These are phyloP conservation scores for Pterocles gutturalis DNA, from an alignment of 2,113 vertebrate species.

Conservation along the genomic window DNA sequence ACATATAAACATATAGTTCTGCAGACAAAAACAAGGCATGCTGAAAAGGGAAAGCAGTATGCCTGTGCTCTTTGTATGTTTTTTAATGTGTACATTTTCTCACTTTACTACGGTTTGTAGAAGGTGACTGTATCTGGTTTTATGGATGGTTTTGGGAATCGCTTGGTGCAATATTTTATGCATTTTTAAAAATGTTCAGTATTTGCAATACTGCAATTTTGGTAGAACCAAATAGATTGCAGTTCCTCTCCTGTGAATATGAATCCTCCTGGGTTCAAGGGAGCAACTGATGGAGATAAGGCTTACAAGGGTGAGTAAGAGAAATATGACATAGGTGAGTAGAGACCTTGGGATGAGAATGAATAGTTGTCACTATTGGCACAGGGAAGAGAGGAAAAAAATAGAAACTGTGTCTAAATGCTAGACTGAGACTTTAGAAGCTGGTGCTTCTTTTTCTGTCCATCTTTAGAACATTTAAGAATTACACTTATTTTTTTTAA, in stretches of 20 bases:
- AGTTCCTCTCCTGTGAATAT: neutral
- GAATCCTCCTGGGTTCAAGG: neutral
- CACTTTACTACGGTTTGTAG: neutral
- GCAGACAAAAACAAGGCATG: neutral
- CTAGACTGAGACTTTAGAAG: neutral
- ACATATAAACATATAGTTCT: neutral
- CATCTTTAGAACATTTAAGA: neutral
- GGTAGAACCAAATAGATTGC: neutral
- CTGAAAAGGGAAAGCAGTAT: neutral
- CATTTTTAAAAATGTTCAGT: neutral
- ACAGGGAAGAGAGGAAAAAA: neutral
- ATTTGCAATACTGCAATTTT: neutral
- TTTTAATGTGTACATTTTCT: neutral
- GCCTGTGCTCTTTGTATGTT: neutral
- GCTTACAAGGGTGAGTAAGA: neutral
- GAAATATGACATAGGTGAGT: neutral
- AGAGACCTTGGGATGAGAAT: neutral
- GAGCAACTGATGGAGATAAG: neutral
- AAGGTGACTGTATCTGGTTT: neutral
- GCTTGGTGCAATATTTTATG: fast-evolving
- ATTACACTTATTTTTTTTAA: neutral
- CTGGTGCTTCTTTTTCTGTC: neutral
- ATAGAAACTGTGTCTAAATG: neutral
- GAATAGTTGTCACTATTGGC: neutral
- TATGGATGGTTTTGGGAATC: neutral